Percentiles rank a stretch among this genome's conserved stretches.
phyloP scores from a whole-genome alignment of 1,140 invertebrate species.

The Dendroctonus valens region DNA sequence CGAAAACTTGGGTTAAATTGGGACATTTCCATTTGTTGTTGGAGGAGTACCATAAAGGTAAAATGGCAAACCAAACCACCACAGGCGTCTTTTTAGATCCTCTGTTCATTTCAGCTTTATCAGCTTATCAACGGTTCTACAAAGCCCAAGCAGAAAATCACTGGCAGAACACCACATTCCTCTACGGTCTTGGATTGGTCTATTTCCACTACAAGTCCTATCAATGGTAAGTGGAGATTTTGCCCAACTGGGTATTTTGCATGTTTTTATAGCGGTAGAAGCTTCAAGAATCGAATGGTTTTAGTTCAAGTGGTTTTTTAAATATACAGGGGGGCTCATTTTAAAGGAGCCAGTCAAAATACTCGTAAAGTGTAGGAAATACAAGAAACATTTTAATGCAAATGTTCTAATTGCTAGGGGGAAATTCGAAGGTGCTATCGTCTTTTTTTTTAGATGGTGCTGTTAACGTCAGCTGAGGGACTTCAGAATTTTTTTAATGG shows the following conservation, averaged over 20 bases:
- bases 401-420: too few species aligned
- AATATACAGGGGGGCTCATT: too few species aligned
- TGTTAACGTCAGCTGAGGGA: too few species aligned
- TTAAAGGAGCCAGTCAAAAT: too few species aligned
- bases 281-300: too few species aligned
- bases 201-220: constrained; percentile 96
- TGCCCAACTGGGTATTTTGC: background rate
- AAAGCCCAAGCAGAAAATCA: constrained; percentile 70
- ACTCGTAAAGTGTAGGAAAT: too few species aligned
- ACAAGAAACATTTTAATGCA: too few species aligned
- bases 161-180: constrained; percentile 87
- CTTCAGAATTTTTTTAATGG: too few species aligned
- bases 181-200: constrained; percentile 91
- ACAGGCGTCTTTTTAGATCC: background rate
- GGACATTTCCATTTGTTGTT: constrained; percentile 91
- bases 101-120: constrained; percentile 70
- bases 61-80: constrained; percentile 11
- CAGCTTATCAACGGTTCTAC: constrained; percentile 92
- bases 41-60: constrained; percentile 90
- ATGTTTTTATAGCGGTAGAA: too few species aligned
- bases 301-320: too few species aligned
- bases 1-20: constrained; percentile 88
- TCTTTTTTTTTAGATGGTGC: too few species aligned
- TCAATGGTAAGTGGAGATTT: constrained; percentile 78
- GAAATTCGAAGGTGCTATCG: too few species aligned